Conservation (phyloP, 2,113 vertebrate species). For the Nibea albiflora region DNA sequence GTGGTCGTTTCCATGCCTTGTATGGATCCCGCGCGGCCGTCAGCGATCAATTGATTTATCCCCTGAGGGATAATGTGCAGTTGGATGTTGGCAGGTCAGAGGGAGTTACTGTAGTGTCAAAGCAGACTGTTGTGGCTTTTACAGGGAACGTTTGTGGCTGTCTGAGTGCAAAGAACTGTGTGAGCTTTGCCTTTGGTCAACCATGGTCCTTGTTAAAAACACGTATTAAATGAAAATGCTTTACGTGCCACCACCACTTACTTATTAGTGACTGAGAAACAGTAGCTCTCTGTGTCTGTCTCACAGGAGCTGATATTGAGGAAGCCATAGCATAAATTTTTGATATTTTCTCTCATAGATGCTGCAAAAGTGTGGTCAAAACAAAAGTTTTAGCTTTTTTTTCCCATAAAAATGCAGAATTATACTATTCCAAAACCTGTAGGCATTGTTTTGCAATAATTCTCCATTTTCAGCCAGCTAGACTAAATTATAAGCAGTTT, state of each 20-base stretch:
- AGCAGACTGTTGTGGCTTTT: constrained; percentile 20
- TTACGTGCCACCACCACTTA: background rate
- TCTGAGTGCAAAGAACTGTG: constrained; percentile 12
- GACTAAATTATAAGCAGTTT: background rate
- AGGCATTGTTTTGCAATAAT: background rate
- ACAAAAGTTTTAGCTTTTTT: background rate
- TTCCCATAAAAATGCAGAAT: background rate
- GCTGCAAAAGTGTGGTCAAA: background rate
- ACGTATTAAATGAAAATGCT: constrained; percentile 6
- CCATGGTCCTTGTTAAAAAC: constrained; percentile 15
- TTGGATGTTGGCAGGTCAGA: constrained; percentile 39
- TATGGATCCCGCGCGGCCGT: constrained; percentile 5
- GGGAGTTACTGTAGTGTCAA: background rate
- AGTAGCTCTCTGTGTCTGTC: background rate
- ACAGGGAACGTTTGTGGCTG: constrained; percentile 29
- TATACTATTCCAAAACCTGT: background rate
- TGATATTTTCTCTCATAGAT: constrained; percentile 1
- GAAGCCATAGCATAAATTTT: background rate
- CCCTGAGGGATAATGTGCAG: background rate
- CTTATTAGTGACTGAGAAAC: background rate
- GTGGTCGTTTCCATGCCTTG: constrained; percentile 44
- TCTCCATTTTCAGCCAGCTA: background rate
- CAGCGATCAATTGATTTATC: constrained; percentile 36
- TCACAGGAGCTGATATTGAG: background rate
- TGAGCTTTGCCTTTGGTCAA: constrained; percentile 25